Base-by-base conservation (phyloP, 1,140 invertebrate species). In the Aphaenogaster rudis region DNA sequence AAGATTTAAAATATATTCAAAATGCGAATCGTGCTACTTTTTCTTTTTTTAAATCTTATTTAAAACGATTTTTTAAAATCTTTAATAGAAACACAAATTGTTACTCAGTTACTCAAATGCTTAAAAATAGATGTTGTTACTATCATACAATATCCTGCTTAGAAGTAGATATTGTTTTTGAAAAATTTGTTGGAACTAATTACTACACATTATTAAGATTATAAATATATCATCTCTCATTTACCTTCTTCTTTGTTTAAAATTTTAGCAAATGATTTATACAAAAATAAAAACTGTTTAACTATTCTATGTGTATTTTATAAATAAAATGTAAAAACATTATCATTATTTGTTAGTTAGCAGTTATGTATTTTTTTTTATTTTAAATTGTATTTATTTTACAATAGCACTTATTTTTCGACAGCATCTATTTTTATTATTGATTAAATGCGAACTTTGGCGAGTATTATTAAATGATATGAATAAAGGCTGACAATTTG, bases 121-220 rank as follows among this genome's bases (percentile, higher is more conserved):
- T 5, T 33, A 59, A 45, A 82, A 71, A 82, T 82, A 71, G 42
- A 69, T 71, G 39, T 63, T 71, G 54, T 48, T 82, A 28, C 2
- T 71, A 42, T n/a, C 28, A 28, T 66, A 13, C 33, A 74, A 74
- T 52, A 17, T 52, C 28, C 1, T 7, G 28, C 1, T 33, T 54
- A 21, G 33, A 74, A 52, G 15, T 15, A 52, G 15, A 33, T 74
- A 54, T 5, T 69, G 1, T 69, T 36, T 69, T 52, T 36, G 15
- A 36, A 33, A 11, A 7, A 28, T 50, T 52, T 33, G 8, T 74
- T 33, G 7, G 54, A 74, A 74, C 8, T 54, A 2, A 48, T 42
- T 21, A 15, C 2, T 71, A 9, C 11, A 33, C 50, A 15, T 71
- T 71, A 69, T 45, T 61, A 33, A 61, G 59, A 63, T 63, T 36